phyloP scores from a whole-genome alignment of 2,888 invertebrate genomes.

The Psylliodes chrysocephalus region DNA sequence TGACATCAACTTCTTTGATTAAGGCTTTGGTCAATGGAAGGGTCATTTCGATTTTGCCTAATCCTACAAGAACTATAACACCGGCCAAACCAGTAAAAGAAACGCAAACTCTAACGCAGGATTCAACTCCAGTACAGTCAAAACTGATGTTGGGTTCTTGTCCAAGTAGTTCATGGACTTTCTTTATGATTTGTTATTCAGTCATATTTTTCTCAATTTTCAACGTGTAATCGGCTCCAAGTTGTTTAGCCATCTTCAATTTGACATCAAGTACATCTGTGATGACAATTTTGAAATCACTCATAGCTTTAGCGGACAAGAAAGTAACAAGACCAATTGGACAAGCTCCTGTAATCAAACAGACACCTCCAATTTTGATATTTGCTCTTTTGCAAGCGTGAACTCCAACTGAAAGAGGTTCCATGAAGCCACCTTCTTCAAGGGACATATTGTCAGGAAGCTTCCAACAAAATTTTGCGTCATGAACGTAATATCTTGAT shows the following conservation, averaged over 20 bases:
- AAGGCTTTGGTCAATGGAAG: constrained; percentile 86
- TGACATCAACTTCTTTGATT: constrained; percentile 88
- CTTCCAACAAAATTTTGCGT: constrained; percentile 89
- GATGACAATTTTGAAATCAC: constrained; percentile 81
- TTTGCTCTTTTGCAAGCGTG: constrained; percentile 90
- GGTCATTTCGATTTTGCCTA: constrained; percentile 82
- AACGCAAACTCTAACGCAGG: constrained; percentile 79
- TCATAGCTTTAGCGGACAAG: constrained; percentile 85
- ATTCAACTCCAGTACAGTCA: constrained; percentile 89
- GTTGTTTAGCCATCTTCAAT: constrained; percentile 77
- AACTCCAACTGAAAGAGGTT: constrained; percentile 93
- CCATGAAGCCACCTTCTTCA: constrained; percentile 94
- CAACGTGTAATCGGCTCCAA: constrained; percentile 81
- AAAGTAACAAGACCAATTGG: constrained; percentile 89
- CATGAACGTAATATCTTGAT: constrained; percentile 86
- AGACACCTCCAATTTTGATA: constrained; percentile 76
- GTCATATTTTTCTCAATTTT: constrained; percentile 68
- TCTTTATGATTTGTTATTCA: constrained; percentile 70
- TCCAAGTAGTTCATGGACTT: constrained; percentile 71
- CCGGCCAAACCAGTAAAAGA: constrained; percentile 89
- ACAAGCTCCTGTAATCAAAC: constrained; percentile 85
- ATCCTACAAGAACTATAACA: constrained; percentile 85
- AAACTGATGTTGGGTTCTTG: constrained; percentile 79
- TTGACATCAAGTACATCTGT: constrained; percentile 74
- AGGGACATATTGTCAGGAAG: constrained; percentile 88